These are phyloP conservation scores for Plotosus lineatus DNA, from an alignment of 2,113 vertebrate species.

Conservation along the genomic window DNA sequence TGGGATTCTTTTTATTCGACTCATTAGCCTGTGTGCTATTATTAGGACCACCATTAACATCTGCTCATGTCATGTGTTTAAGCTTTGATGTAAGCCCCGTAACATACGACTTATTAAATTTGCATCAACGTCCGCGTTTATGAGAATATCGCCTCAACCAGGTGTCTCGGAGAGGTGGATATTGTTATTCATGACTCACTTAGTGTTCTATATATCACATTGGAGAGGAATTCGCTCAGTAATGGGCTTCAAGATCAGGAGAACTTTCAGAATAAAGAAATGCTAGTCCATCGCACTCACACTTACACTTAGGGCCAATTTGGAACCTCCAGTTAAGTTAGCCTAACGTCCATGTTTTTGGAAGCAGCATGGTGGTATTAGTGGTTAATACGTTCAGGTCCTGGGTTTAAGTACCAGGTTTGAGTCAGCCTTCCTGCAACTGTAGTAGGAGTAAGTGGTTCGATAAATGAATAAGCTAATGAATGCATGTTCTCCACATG, in stretches of 20 bases:
- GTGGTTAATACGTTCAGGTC: no score
- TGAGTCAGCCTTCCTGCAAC: no score
- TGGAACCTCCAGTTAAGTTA: no score
- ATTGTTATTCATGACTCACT: conserved; percentile 15
- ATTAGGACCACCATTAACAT: conserved; percentile 27
- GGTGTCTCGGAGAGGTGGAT: background rate
- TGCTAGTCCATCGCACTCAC: no score
- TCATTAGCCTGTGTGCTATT: conserved; percentile 23
- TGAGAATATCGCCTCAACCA: conserved; percentile 8
- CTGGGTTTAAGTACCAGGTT: no score
- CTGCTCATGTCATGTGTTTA: conserved; percentile 27
- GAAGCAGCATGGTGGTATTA: no score
- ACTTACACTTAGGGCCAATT: no score
- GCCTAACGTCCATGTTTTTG: no score
- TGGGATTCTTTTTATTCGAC: conserved; percentile 27
- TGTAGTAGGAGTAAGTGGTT: no score
- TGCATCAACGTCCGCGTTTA: conserved; percentile 6
- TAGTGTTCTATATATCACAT: background rate
- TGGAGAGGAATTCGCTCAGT: background rate
- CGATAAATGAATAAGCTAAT: no score
- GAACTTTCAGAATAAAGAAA: background rate
- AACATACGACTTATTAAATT: conserved; percentile 40
- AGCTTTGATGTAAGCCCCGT: conserved; percentile 17
- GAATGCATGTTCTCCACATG: no score
- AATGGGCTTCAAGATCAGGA: background rate